Conservation (phyloP, 2,113 vertebrate genomes). For the Heptranchias perlo region DNA sequence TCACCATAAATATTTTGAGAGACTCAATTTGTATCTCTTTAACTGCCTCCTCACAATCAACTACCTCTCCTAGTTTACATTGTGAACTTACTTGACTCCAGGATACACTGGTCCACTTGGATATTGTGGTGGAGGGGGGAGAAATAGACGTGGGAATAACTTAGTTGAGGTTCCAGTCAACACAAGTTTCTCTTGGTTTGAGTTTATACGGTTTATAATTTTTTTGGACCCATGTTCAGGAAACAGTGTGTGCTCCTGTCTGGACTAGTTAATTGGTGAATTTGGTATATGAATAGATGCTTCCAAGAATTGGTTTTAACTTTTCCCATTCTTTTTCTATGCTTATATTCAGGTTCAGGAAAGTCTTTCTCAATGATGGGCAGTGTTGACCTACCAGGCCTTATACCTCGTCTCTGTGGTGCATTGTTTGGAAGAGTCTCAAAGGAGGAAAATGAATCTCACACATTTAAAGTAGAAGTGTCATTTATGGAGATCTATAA, state of each 20-base stretch:
- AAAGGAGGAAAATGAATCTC: conserved; percentile 71
- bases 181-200: neutral
- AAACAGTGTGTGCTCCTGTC: neutral
- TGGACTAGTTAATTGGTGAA: neutral
- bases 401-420: conserved; percentile 94
- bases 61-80: neutral
- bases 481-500: conserved; percentile 99
- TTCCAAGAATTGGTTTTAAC: conserved; percentile 40
- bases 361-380: conserved; percentile 99
- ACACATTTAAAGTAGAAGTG: conserved; percentile 93
- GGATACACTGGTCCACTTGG: neutral
- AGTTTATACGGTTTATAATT: neutral
- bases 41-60: neutral
- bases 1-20: neutral
- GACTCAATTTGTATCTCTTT: neutral
- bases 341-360: conserved; percentile 75
- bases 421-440: conserved; percentile 89
- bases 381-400: conserved; percentile 84
- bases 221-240: neutral
- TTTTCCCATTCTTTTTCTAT: conserved; percentile 40
- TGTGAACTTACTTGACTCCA: neutral
- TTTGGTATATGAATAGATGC: neutral
- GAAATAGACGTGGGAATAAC: neutral
- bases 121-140: neutral
- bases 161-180: neutral